Base-by-base conservation (phyloP, 30 jellyfish, hydroid and myxozoan genomes). In the Calvadosia cruxmelitensis region DNA sequence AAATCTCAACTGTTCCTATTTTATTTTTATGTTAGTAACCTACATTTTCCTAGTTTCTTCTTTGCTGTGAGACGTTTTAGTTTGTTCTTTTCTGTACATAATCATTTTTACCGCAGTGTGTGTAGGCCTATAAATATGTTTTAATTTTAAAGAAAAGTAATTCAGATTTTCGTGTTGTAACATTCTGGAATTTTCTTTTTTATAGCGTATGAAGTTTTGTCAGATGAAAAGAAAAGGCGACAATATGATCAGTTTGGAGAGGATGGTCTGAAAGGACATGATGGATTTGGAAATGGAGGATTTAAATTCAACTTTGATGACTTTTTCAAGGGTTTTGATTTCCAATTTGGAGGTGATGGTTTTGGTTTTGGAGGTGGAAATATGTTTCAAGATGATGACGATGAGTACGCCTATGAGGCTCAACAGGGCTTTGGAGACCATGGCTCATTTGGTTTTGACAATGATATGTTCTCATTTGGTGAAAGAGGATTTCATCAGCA, bases 221-320 rank as follows among this genome's bases (percentile, higher is more conserved):
- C 99, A 31, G 99, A 92, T 75, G 86, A 84, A 52, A 92, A 92
- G 77, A 82, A 92, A 71, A 67, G 99, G 48, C 52, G 63, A 52
- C 92, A 72, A 77, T 92, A 92, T 75, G 99, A 92, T 78, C 81
- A 63, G 57, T 80, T 66, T 78, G 98, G 98, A 23, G 93, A 78
- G 70, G 98, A 83, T 65, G 98, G 98, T 33, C 69, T 90, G 94
- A 90, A 90, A 62, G 74, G 76, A 24, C 91, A 81, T 31, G 91
- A 94, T 34, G 98, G 98, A 31, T 87, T 87, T 87, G 97, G 79
- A 67, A 91, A 94, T 61, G 70, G 76, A 63, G 74, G 74, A 27
- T 87, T 87, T 51, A 73, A 87, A 49, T 87, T 87, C 67, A 82
- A 87, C 72, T 62, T 73, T 42, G 50, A 66, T 12, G 95, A 90